phyloP scores from a whole-genome alignment of 2,113 vertebrate species.

The Casuarius casuarius region DNA sequence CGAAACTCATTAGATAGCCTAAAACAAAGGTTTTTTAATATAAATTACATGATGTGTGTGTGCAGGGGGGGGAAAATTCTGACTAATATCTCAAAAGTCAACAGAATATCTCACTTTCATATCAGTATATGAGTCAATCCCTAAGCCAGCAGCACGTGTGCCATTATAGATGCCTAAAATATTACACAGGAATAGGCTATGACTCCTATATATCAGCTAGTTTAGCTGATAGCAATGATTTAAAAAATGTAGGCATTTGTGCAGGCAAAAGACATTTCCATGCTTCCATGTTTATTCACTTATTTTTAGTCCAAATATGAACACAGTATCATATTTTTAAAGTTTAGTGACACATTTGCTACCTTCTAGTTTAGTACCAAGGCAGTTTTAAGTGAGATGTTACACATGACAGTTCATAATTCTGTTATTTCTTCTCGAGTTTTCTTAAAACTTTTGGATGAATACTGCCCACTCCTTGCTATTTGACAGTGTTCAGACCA shows the following conservation, averaged over 20 bases:
- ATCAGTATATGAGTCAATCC: background rate
- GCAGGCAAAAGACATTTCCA: background rate
- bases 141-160: background rate
- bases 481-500: no score
- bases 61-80: background rate
- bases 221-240: background rate
- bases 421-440: no score
- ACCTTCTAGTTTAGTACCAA: background rate
- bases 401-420: no score
- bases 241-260: background rate
- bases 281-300: background rate
- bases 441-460: no score
- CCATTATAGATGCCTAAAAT: background rate
- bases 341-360: background rate
- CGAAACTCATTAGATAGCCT: background rate
- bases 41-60: background rate
- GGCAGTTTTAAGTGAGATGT: no score
- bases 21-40: background rate
- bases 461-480: no score
- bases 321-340: background rate
- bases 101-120: background rate
- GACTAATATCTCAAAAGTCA: background rate
- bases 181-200: background rate
- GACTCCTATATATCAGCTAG: background rate
- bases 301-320: background rate